A percentile compares a stretch with the other conserved stretches of the same genome.
Conservation (phyloP, 2,888 invertebrate species). For the Himalopsyche japonica region DNA sequence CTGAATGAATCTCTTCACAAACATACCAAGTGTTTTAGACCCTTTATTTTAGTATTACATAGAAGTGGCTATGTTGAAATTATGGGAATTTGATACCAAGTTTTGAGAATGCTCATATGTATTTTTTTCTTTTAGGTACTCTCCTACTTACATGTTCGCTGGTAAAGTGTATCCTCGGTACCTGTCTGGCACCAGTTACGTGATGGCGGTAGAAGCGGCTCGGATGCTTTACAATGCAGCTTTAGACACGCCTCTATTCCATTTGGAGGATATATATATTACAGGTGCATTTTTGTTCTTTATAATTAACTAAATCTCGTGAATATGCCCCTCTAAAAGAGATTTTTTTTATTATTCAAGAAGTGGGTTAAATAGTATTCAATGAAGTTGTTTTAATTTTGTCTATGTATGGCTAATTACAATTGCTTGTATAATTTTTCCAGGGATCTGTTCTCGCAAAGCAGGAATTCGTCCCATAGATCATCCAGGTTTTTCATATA, state of each 20-base stretch:
- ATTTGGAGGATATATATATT: conserved; percentile 78
- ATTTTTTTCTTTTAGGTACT: conserved; percentile 62
- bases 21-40: too few relatives aligned
- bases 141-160: conserved; percentile 77
- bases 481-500: conserved; percentile 68
- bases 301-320: too few relatives aligned
- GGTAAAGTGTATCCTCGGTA: conserved; percentile 77
- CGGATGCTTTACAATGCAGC: conserved; percentile 68
- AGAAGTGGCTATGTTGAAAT: too few relatives aligned
- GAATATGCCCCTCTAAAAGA: too few relatives aligned
- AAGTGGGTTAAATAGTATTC: too few relatives aligned
- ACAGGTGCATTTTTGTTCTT: conserved; percentile 59
- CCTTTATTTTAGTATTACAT: too few relatives aligned
- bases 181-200: conserved; percentile 80
- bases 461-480: conserved; percentile 64
- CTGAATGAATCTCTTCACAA: too few relatives aligned
- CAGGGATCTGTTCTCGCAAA: conserved; percentile 66
- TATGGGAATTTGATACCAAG: too few relatives aligned
- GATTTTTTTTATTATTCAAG: too few relatives aligned
- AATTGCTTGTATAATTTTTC: not conserved
- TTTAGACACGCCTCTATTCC: conserved; percentile 69
- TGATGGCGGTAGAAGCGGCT: conserved; percentile 71
- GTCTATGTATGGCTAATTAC: too few relatives aligned
- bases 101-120: not conserved
- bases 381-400: too few relatives aligned